Evolutionary conservation across 2,888 invertebrate species (phyloP).

Genomic region (Tribolium freemani): DNA sequence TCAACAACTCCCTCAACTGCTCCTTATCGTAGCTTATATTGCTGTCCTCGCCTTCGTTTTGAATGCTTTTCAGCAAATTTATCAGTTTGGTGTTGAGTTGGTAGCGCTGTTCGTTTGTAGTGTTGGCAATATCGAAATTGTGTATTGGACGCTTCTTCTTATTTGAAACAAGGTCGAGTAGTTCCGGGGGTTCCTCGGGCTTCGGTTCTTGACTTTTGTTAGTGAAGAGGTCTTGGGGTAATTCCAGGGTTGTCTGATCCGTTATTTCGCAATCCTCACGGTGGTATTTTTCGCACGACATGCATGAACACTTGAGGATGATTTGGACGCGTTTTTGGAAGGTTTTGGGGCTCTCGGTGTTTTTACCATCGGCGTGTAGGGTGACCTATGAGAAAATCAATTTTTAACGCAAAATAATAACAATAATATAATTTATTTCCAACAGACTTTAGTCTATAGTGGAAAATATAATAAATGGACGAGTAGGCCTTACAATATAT

Average conservation of each 20-base stretch:
- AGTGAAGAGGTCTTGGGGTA: constrained; percentile 64
- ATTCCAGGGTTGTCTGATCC: constrained; percentile 68
- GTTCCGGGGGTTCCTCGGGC: constrained; percentile 62
- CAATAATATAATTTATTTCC: too few relatives aligned
- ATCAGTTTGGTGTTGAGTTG: constrained; percentile 57
- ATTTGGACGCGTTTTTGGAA: constrained; percentile 76
- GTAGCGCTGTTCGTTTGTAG: constrained; percentile 50
- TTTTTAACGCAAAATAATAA: neutral
- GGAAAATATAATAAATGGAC: too few relatives aligned
- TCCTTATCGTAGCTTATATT: constrained; percentile 62
- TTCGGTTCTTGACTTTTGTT: constrained; percentile 55
- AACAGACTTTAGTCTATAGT: too few relatives aligned
- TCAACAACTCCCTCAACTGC: constrained; percentile 58
- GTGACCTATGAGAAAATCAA: constrained; percentile 69
- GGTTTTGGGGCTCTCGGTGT: constrained; percentile 69
- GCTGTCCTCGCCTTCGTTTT: constrained; percentile 53
- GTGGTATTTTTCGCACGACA: constrained; percentile 72
- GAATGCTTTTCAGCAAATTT: constrained; percentile 57
- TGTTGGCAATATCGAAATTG: constrained; percentile 37
- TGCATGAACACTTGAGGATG: constrained; percentile 77
- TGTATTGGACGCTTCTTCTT: constrained; percentile 6
- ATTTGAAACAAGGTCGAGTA: constrained; percentile 48
- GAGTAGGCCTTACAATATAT: too few relatives aligned
- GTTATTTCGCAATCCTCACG: constrained; percentile 67
- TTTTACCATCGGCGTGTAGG: constrained; percentile 71